A percentile compares a stretch with the other conserved stretches of the same genome.
phyloP scores from a whole-genome alignment of 1,140 invertebrate species.

The Eriocheir sinensis region DNA sequence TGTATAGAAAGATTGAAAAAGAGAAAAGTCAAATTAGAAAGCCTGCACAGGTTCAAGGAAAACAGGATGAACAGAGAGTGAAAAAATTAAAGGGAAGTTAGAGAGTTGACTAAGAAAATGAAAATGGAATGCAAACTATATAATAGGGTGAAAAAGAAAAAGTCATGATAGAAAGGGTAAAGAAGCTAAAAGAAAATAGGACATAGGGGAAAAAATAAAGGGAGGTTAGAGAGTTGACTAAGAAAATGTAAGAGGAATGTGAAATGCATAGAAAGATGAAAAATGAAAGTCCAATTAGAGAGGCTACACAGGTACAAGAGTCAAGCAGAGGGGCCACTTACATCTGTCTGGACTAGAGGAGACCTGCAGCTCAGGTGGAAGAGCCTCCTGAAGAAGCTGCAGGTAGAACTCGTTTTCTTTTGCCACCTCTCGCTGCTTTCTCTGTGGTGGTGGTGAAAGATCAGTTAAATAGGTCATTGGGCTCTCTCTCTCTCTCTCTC shows the following conservation, averaged over 20 bases:
- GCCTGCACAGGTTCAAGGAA: neutral
- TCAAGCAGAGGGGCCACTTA: conserved; percentile 30
- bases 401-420: conserved; percentile 98
- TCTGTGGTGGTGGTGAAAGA: conserved; percentile 83
- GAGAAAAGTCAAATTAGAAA: neutral
- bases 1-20: neutral
- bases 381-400: conserved; percentile 94
- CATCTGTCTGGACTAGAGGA: conserved; percentile 74
- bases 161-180: neutral
- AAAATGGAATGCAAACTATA: neutral
- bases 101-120: conserved; percentile 30
- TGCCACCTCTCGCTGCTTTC: conserved; percentile 95
- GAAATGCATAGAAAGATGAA: neutral
- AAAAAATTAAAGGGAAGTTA: no score
- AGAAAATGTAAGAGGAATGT: neutral
- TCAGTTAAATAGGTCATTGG: conserved; percentile 31
- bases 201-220: no score
- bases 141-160: neutral
- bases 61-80: no score
- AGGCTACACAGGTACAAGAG: no score
- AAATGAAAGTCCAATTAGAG: neutral
- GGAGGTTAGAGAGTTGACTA: neutral
- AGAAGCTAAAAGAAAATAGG: neutral
- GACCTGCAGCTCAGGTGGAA: conserved; percentile 85
- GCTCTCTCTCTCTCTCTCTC: conserved; percentile 50